Conservation (phyloP, 2,797 vertebrate species). For the Diceros bicornis region DNA sequence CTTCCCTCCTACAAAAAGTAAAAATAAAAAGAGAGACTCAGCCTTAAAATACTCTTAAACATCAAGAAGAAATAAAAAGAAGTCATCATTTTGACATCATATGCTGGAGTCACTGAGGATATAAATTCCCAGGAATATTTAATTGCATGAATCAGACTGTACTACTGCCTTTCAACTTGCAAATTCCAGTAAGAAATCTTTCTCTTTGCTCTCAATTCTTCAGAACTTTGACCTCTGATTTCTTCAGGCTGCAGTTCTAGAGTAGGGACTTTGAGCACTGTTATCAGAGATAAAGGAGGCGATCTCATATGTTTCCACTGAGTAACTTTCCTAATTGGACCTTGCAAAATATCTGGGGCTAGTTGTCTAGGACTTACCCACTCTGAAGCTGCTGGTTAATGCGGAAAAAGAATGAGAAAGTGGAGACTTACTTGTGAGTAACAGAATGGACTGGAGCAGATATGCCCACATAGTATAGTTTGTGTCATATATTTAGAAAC, state of each 20-base stretch:
- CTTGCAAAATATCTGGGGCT: slow-evolving; percentile 89
- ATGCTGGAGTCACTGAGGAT: background rate
- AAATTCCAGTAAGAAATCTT: background rate
- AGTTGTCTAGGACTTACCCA: slow-evolving; percentile 79
- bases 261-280: slow-evolving; percentile 16
- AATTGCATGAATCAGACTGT: background rate
- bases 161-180: slow-evolving; percentile 6
- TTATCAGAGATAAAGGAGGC: slow-evolving; percentile 37
- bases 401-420: slow-evolving; percentile 86
- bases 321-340: slow-evolving; percentile 22
- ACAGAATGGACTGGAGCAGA: slow-evolving; percentile 87
- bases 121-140: slow-evolving; percentile 54
- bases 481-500: slow-evolving; percentile 88
- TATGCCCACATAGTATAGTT: slow-evolving; percentile 78
- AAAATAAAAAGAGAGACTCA: background rate
- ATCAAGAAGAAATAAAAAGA: slow-evolving; percentile 35
- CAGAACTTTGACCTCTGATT: background rate
- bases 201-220: slow-evolving; percentile 46
- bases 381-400: slow-evolving; percentile 86
- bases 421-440: slow-evolving; percentile 84
- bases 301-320: slow-evolving; percentile 6
- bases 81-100: background rate
- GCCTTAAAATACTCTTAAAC: background rate
- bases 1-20: background rate
- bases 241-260: slow-evolving; percentile 55